phyloP scores from a whole-genome alignment of 2,113 vertebrate species.

The Uria aalge region DNA sequence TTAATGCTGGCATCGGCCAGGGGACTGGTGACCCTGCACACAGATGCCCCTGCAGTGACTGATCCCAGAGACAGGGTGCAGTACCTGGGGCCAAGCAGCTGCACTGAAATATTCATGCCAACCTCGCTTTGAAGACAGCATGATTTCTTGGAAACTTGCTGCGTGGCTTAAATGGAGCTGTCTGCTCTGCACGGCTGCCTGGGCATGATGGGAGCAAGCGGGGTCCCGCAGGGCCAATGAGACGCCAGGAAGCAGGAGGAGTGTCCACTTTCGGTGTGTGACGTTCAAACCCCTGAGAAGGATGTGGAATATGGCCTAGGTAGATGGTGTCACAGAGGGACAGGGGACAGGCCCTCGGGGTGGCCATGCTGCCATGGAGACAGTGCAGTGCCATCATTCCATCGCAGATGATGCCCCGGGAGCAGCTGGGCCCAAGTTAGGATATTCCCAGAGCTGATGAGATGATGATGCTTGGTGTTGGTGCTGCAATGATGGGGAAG shows the following conservation, averaged over 20 bases:
- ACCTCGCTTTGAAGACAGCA: neutral
- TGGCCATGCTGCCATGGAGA: rapidly evolving
- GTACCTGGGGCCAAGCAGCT: neutral
- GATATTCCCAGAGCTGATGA: no score
- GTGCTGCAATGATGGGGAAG: neutral
- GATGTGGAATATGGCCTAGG: no score
- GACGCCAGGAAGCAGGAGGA: neutral
- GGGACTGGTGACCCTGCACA: rapidly evolving
- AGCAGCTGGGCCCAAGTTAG: neutral
- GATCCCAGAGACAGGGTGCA: rapidly evolving
- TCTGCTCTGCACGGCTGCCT: neutral
- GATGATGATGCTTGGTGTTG: neutral
- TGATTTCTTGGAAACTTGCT: conserved; percentile 43
- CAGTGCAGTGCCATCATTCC: rapidly evolving
- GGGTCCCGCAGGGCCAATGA: neutral
- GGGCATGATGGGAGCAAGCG: neutral
- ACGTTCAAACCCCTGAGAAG: rapidly evolving
- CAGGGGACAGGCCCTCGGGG: rapidly evolving
- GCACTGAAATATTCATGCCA: conserved; percentile 29
- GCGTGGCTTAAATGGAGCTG: neutral
- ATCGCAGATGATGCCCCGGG: rapidly evolving
- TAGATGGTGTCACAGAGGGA: neutral
- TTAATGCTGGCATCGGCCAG: neutral
- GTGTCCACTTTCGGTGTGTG: neutral
- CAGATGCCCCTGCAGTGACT: rapidly evolving